These are phyloP conservation scores for Synodontis membranacea DNA, from an alignment of 2,113 vertebrate genomes.

Conservation along the genomic window DNA sequence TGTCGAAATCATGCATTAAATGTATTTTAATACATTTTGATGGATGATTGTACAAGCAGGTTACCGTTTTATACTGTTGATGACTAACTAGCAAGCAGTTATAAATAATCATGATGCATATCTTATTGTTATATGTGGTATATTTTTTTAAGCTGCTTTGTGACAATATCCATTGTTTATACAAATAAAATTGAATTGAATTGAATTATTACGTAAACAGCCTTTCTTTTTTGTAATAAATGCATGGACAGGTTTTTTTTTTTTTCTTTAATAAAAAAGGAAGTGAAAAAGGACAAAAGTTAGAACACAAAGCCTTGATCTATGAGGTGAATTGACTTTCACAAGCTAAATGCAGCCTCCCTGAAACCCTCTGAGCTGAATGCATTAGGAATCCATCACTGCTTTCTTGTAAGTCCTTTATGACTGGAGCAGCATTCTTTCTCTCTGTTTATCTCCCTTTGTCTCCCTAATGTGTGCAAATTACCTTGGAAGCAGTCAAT, in stretches of 20 bases:
- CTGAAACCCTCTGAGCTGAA: not conserved
- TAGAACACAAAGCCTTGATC: not conserved
- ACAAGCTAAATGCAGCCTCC: not conserved
- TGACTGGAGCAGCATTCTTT: not conserved
- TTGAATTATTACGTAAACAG: too few relatives aligned
- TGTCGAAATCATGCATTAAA: too few relatives aligned
- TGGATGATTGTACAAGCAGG: not conserved
- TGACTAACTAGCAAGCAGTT: too few relatives aligned
- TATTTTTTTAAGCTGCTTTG: too few relatives aligned
- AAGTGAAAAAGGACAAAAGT: not conserved
- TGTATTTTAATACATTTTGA: too few relatives aligned
- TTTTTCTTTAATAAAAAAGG: too few relatives aligned
- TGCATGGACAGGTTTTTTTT: too few relatives aligned
- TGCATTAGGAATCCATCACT: constrained; percentile 1
- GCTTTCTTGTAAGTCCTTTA: not conserved
- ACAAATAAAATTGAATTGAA: too few relatives aligned
- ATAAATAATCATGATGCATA: too few relatives aligned
- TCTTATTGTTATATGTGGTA: too few relatives aligned
- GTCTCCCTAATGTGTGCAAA: constrained; percentile 4
- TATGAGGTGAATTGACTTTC: not conserved
- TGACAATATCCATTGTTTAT: too few relatives aligned
- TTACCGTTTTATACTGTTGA: not conserved
- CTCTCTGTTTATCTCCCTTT: not conserved
- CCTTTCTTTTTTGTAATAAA: too few relatives aligned
- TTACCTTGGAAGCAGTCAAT: not conserved